Conservation (phyloP, 2,797 vertebrate genomes). For the Protosalanx chinensis region DNA sequence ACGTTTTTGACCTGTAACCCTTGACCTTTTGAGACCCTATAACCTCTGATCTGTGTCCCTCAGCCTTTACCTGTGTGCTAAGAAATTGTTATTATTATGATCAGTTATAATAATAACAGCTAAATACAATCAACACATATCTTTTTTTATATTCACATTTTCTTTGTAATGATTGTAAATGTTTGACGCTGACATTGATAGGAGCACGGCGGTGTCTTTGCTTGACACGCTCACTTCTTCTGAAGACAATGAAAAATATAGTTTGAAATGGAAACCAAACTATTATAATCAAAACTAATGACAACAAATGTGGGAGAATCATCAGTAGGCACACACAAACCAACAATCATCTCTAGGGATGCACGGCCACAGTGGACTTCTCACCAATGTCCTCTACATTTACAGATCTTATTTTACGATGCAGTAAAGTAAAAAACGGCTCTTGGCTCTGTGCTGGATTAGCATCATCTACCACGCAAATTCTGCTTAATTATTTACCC, state of each 20-base stretch:
- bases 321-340: constrained; percentile 30
- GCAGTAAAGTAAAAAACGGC: constrained; percentile 33
- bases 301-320: constrained; percentile 25
- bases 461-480: constrained; percentile 33
- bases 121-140: constrained; percentile 18
- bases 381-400: constrained; percentile 21
- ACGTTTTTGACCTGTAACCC: constrained; percentile 37
- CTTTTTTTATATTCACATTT: constrained; percentile 29
- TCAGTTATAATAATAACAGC: constrained; percentile 51
- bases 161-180: constrained; percentile 38
- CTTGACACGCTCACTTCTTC: background rate
- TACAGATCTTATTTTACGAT: constrained; percentile 30
- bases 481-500: constrained; percentile 41
- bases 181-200: constrained; percentile 20
- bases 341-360: constrained; percentile 33
- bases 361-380: constrained; percentile 29
- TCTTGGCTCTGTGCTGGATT: constrained; percentile 30
- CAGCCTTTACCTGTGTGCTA: constrained; percentile 50
- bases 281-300: background rate
- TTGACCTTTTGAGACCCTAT: constrained; percentile 35
- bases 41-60: constrained; percentile 56
- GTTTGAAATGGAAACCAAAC: constrained; percentile 8
- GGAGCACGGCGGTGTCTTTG: background rate
- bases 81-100: constrained; percentile 44
- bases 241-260: constrained; percentile 4